Percentiles rank a stretch among this genome's conserved stretches.
Conservation (phyloP, 2,888 invertebrate species). For the Meteorus cinctellus region DNA sequence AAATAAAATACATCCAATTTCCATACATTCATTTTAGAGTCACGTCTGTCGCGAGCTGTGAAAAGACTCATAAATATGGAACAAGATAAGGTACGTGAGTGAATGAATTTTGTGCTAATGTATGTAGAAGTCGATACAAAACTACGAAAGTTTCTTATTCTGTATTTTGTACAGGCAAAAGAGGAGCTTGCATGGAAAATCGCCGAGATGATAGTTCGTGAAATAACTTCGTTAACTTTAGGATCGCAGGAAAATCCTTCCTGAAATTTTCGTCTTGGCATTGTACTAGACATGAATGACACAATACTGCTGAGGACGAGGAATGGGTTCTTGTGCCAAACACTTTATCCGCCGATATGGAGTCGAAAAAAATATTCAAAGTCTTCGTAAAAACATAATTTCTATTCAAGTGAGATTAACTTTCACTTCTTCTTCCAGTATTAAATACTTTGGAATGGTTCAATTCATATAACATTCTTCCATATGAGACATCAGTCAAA, state of each 20-base stretch:
- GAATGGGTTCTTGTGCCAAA: slow-evolving; percentile 35
- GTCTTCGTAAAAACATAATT: slow-evolving; percentile 42
- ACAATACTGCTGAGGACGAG: not conserved
- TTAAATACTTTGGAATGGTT: slow-evolving; percentile 30
- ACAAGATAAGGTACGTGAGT: slow-evolving; percentile 80
- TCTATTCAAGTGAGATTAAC: slow-evolving; percentile 58
- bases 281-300: slow-evolving; percentile 37
- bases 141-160: not conserved
- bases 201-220: slow-evolving; percentile 97
- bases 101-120: not conserved
- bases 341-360: not conserved
- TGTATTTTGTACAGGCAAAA: slow-evolving; percentile 77
- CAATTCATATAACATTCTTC: not conserved
- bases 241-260: slow-evolving; percentile 67
- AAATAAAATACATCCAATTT: not conserved
- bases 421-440: slow-evolving; percentile 48
- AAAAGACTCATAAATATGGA: slow-evolving; percentile 87
- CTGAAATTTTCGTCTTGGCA: slow-evolving; percentile 54
- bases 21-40: slow-evolving; percentile 66
- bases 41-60: slow-evolving; percentile 78
- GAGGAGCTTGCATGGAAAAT: slow-evolving; percentile 98
- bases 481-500: not conserved
- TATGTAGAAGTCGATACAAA: slow-evolving; percentile 21
- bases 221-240: slow-evolving; percentile 92
- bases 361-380: not conserved